Evolutionary conservation across 2,888 invertebrate species (phyloP).

Genomic region (Chrysolina americana): DNA sequence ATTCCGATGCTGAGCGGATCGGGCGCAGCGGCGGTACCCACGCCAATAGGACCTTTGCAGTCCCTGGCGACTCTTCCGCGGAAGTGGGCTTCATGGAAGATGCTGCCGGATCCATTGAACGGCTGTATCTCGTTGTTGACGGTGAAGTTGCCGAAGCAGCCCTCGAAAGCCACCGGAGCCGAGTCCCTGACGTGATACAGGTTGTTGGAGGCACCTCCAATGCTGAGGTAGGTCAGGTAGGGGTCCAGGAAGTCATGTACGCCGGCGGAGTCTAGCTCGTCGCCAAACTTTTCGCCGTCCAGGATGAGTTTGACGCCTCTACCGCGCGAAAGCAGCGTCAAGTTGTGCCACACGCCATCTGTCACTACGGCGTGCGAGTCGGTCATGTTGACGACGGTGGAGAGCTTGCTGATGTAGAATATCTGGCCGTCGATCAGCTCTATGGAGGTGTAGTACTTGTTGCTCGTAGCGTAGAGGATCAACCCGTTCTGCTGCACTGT

Average conservation of each 20-base stretch:
- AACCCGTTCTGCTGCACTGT: slow-evolving; percentile 85
- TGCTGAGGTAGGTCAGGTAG: slow-evolving; percentile 83
- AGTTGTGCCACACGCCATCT: slow-evolving; percentile 92
- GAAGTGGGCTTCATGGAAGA: slow-evolving; percentile 80
- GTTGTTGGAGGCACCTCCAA: slow-evolving; percentile 83
- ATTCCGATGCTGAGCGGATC: slow-evolving; percentile 94
- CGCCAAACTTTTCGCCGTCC: slow-evolving; percentile 81
- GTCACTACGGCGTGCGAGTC: slow-evolving; percentile 76
- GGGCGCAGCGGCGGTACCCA: slow-evolving; percentile 83
- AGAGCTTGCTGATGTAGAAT: slow-evolving; percentile 85
- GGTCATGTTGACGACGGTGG: slow-evolving; percentile 87
- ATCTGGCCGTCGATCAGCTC: slow-evolving; percentile 84
- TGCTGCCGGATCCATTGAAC: slow-evolving; percentile 88
- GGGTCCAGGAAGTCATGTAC: slow-evolving; percentile 95
- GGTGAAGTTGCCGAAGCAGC: slow-evolving; percentile 91
- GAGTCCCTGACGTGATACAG: slow-evolving; percentile 72
- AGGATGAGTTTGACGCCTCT: slow-evolving; percentile 81
- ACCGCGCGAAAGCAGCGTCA: slow-evolving; percentile 81
- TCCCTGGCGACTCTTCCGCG: slow-evolving; percentile 83
- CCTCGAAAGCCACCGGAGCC: slow-evolving; percentile 81
- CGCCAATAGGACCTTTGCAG: slow-evolving; percentile 83
- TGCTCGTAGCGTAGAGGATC: slow-evolving; percentile 88
- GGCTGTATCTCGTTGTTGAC: slow-evolving; percentile 93
- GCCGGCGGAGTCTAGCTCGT: slow-evolving; percentile 88
- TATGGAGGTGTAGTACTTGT: slow-evolving; percentile 88